phyloP scores from a whole-genome alignment of 1,140 invertebrate species.

The Eriosoma lanigerum region DNA sequence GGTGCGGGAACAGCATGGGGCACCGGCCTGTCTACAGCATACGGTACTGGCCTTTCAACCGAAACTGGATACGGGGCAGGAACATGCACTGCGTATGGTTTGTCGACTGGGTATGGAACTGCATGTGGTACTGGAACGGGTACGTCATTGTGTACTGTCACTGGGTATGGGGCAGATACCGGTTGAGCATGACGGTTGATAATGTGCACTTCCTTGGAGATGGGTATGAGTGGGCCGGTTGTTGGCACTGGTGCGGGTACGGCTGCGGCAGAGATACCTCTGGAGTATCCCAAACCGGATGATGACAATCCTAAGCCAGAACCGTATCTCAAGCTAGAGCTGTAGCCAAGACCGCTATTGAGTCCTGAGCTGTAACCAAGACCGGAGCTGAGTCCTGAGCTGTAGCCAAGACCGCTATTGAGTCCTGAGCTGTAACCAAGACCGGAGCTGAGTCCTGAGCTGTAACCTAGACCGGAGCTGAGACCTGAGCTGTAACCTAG shows the following conservation, averaged over 20 bases:
- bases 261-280: background rate
- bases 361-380: background rate
- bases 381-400: background rate
- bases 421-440: background rate
- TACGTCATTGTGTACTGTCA: constrained; percentile 39
- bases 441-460: constrained; percentile 1
- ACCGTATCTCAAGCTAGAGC: background rate
- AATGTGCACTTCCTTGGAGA: constrained; percentile 47
- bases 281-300: background rate
- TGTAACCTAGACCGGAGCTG: background rate
- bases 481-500: background rate
- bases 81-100: constrained; percentile 48
- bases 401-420: too few relatives aligned
- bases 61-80: constrained; percentile 48
- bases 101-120: constrained; percentile 48
- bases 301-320: background rate
- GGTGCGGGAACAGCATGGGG: constrained; percentile 24
- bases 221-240: background rate
- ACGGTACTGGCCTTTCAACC: constrained; percentile 49
- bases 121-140: constrained; percentile 51
- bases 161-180: constrained; percentile 50
- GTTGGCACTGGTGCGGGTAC: background rate
- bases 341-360: background rate
- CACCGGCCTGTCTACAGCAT: constrained; percentile 42
- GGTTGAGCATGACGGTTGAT: constrained; percentile 44